Base-by-base conservation (phyloP, 64 coral and sea anemone genomes). In the Cladopsammia gracilis region DNA sequence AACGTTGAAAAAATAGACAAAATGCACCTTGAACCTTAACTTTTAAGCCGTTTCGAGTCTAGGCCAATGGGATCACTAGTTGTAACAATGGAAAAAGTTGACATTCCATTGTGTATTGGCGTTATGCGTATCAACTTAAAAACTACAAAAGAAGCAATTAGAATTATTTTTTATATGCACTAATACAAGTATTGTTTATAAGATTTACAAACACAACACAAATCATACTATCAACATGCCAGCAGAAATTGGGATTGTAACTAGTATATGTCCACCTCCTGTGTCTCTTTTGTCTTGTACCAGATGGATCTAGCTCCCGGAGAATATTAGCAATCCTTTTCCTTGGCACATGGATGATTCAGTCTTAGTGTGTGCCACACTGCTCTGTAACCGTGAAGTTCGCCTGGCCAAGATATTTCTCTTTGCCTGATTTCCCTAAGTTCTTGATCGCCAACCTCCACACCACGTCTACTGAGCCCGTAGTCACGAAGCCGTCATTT, bases 401-500 rank as follows among this genome's bases (percentile, higher is more conserved):
- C 48, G 12, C 86, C 48, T n/a, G 69, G 25, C 20, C 86, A 66
- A 58, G 19, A 56, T 73, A 52, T 4, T 54, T 54, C 26, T 58
- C 56, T 3, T 74, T 75, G 66, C 53, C 73, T 88, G 45, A 75
- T 34, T 58, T 88, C 66, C 34, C 70, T 88, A 48, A 75, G 67
- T 61, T 72, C 14, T 74, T 52, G 48, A 75, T 88, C 48, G 23
- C 6, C 54, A 58, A 73, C 34, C 25, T 14, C 42, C 59, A 48
- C 73, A 59, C 69, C 86, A 68, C 54, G 57, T 66, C 86, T 88
- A 73, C 70, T 11, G 53, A 88, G 70, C 23, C 86, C 86, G 46
- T 73, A 88, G 44, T 76, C 68, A 13, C 25, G 72, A 24, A 87
- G 48, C 71, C 86, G 18, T 88, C 86, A 69, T 44, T 88, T 88